These are phyloP conservation scores for Bucco capensis DNA, from an alignment of 2,113 vertebrate species.

Conservation along the genomic window DNA sequence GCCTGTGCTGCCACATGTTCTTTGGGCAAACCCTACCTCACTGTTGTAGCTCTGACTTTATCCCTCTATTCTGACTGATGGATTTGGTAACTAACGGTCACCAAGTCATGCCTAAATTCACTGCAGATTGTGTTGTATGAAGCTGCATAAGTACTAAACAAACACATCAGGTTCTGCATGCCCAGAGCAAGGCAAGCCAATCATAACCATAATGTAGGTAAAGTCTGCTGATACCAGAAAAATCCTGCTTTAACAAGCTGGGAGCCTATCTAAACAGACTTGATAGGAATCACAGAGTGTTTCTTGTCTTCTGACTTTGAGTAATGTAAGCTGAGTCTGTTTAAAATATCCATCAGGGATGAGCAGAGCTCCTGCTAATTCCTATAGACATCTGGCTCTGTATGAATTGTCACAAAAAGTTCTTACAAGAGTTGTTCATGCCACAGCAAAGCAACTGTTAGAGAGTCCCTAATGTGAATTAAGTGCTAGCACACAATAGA, in stretches of 20 bases:
- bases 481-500: neutral
- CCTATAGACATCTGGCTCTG: neutral
- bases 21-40: neutral
- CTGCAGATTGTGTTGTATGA: neutral
- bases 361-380: neutral
- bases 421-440: neutral
- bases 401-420: neutral
- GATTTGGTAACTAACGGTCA: constrained; percentile 1
- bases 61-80: neutral
- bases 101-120: neutral
- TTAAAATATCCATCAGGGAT: neutral
- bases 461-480: neutral
- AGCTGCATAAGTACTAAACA: neutral
- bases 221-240: neutral
- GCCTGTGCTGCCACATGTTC: neutral
- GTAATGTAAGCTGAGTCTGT: neutral
- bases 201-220: neutral
- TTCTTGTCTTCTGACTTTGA: neutral
- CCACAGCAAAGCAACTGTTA: neutral
- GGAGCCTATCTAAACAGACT: neutral
- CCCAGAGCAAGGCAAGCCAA: neutral
- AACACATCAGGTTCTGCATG: neutral
- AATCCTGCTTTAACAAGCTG: neutral
- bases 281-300: neutral
- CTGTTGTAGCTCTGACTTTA: neutral